A percentile compares a stretch with the other conserved stretches of the same genome.
These are phyloP conservation scores for Protodeltote pygarga DNA, from an alignment of 2,888 invertebrate genomes.

Conservation along the genomic window DNA sequence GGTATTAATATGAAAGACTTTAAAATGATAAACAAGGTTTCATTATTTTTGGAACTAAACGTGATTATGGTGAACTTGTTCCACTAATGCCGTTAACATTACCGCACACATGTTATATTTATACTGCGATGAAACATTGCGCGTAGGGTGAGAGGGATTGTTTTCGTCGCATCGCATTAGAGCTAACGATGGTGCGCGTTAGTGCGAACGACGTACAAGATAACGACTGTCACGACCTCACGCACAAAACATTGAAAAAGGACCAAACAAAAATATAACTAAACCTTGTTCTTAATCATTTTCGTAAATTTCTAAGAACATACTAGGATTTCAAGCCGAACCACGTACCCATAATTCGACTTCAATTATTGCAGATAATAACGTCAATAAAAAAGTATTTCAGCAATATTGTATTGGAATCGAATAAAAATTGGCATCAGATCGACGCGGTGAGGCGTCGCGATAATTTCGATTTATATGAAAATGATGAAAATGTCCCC, in stretches of 20 bases:
- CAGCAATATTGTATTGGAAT: constrained; percentile 42
- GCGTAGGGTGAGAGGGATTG: constrained; percentile 37
- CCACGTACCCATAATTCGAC: constrained; percentile 1
- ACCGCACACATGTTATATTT: constrained; percentile 22
- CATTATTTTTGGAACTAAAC: too few species aligned
- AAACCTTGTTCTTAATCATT: too few species aligned
- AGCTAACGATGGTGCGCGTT: constrained; percentile 43
- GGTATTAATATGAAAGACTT: too few species aligned
- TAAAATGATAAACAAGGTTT: too few species aligned
- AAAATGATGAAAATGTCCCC: constrained; percentile 47
- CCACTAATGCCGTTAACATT: constrained; percentile 5
- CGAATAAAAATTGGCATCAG: constrained; percentile 34
- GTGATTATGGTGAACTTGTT: too few species aligned
- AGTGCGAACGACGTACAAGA: constrained; percentile 28
- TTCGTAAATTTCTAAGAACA: neutral
- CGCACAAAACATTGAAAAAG: constrained; percentile 2
- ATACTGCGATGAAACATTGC: constrained; percentile 12
- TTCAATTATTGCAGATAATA: constrained; percentile 19
- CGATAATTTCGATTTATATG: constrained; percentile 47
- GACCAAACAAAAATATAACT: too few species aligned
- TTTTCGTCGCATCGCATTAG: constrained; percentile 45
- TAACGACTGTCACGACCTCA: constrained; percentile 29
- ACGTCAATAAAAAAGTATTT: constrained; percentile 35
- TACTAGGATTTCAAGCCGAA: neutral
- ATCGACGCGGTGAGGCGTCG: constrained; percentile 7